Evolutionary conservation across 2,888 invertebrate genomes (phyloP), one percentile per base, ranked within the genome.

Genomic region (Axea sp.): DNA sequence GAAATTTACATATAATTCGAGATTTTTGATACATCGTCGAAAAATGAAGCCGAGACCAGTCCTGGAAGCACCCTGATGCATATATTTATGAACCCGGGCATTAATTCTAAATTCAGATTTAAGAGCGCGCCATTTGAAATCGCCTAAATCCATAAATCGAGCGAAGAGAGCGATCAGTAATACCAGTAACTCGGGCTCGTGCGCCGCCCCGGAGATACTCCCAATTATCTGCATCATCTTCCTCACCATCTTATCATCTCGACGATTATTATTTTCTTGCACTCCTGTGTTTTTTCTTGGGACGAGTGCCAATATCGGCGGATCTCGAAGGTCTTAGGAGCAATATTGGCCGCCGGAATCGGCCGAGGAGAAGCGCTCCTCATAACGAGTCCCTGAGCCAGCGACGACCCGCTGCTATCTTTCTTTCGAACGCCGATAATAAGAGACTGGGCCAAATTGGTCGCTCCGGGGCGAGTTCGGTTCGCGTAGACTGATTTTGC

Each of bases 361-460:
- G 11, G 22, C 33, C 60, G n/a, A n/a, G n/a, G 35, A 60, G 53
- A 26, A 47, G 51, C 33, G 14, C 30, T 30, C 62, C 57, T 41
- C 28, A 35, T 71, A 71, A 64, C 71, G 41, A 71, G 26, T 64
- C 12, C 62, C 47, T 62, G 55, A 71, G 71, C 62, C 64, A 15
- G 12, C 41, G 24, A 60, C 35, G 51, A 49, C 33, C 12, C 26
- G 26, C 37, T 49, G 31, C 43, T 45, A 35, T 51, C 24, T 43
- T 14, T 41, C 51, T 45, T 69, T 60, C 49, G 17, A 60, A 43
- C 35, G 43, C 53, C 53, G 60, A 53, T 69, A 69, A 71, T 55
- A 53, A 69, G 69, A 51, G 59, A 35, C 43, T 33, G 28, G 31
- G 55, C 45, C 30, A 55, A 67, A 67, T 67, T 67, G 57, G 35